Conservation (phyloP, 2,888 invertebrate species). For the Rotaria socialis region DNA sequence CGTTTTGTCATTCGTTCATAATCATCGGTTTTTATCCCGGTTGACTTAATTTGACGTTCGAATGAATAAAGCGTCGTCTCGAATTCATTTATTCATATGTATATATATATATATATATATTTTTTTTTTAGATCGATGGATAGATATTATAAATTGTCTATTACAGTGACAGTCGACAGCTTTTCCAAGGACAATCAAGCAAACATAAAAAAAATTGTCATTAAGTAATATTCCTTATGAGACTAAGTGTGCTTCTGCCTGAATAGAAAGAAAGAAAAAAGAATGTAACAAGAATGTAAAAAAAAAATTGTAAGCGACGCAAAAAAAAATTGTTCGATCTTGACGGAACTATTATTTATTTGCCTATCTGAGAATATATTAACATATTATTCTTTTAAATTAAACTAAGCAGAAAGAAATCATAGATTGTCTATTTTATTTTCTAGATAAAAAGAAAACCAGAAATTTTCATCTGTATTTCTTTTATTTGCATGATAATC, state of each 20-base stretch:
- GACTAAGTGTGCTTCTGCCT: not conserved
- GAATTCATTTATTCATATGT: conserved; percentile 10
- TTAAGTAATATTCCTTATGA: not conserved
- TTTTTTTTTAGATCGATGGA: not conserved
- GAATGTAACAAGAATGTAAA: not conserved
- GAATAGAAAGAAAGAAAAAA: not conserved
- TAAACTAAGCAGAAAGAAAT: not conserved
- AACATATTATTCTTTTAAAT: not conserved
- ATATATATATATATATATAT: not conserved
- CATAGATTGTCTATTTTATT: not conserved
- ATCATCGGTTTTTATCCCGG: not conserved
- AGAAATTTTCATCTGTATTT: not conserved
- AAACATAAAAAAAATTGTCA: not conserved
- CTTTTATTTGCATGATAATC: not conserved
- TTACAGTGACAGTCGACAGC: conserved; percentile 9
- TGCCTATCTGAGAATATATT: not conserved
- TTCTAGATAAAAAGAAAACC: not conserved
- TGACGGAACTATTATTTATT: not conserved
- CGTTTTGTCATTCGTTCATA: conserved; percentile 22
- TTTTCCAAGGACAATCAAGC: conserved; percentile 2
- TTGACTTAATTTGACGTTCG: conserved; percentile 26
- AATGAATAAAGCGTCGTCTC: conserved; percentile 2
- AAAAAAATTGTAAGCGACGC: not conserved
- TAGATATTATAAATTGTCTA: conserved; percentile 2
- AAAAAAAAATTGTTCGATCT: not conserved